Evolutionary conservation across 2,113 vertebrate genomes (phyloP).

Genomic region (Menidia beryllina): DNA sequence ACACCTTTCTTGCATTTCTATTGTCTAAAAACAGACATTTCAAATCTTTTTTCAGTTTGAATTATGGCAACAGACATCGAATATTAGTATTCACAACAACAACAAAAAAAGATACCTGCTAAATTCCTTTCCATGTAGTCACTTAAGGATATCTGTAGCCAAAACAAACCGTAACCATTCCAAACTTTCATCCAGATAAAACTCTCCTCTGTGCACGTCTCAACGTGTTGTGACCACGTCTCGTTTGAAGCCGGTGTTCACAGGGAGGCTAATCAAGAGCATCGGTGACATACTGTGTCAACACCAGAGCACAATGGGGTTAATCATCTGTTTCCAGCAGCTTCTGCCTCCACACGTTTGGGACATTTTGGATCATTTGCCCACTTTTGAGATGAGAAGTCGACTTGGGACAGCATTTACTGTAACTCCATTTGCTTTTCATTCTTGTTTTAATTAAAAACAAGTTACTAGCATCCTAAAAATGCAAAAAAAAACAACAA

Average conservation of each 20-base stretch:
- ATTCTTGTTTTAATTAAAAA: neutral
- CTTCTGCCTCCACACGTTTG: slow-evolving; percentile 20
- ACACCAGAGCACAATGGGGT: slow-evolving; percentile 34
- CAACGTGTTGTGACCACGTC: slow-evolving; percentile 41
- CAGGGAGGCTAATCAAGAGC: slow-evolving; percentile 41
- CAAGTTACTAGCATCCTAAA: neutral
- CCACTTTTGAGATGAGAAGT: slow-evolving; percentile 13
- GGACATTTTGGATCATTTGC: slow-evolving; percentile 1
- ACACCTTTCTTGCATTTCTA: too few relatives aligned
- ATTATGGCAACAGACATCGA: slow-evolving; percentile 41
- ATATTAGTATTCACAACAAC: slow-evolving; percentile 33
- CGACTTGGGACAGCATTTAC: slow-evolving; percentile 6
- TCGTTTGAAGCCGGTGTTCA: slow-evolving; percentile 34
- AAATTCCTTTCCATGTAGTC: slow-evolving; percentile 36
- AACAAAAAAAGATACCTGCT: slow-evolving; percentile 23
- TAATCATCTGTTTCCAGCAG: slow-evolving; percentile 40
- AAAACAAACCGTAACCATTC: slow-evolving; percentile 41
- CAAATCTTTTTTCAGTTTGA: too few relatives aligned
- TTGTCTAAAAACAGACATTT: too few relatives aligned
- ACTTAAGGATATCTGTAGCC: slow-evolving; percentile 20
- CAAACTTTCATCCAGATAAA: slow-evolving; percentile 23
- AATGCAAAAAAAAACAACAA: neutral
- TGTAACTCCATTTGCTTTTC: neutral
- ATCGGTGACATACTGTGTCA: slow-evolving; percentile 54
- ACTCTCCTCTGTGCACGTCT: slow-evolving; percentile 24